These are phyloP conservation scores for Pelecanus crispus DNA, from an alignment of 2,113 vertebrate genomes.

Conservation along the genomic window DNA sequence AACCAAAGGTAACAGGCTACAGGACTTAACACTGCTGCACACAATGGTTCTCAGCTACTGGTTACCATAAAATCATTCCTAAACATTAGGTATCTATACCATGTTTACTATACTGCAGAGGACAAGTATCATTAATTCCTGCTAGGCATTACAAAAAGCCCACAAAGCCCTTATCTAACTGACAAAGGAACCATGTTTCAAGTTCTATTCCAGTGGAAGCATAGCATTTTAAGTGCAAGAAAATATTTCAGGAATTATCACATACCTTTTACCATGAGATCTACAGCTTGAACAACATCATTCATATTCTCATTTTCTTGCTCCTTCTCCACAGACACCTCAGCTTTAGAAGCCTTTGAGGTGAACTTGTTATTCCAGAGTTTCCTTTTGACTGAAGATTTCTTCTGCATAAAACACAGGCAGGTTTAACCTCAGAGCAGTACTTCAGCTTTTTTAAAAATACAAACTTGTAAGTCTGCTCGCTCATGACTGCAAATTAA, in stretches of 20 bases:
- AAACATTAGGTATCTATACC: not conserved
- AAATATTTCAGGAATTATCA: not conserved
- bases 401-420: slow-evolving; percentile 37
- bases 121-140: not conserved
- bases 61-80: not conserved
- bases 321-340: slow-evolving; percentile 66
- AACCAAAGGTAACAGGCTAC: not conserved
- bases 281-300: slow-evolving; percentile 72
- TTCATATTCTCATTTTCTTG: slow-evolving; percentile 70
- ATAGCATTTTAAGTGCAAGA: not conserved
- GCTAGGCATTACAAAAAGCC: not conserved
- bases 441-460: not conserved
- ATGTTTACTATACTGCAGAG: not conserved
- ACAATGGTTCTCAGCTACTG: not conserved
- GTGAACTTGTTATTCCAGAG: slow-evolving; percentile 73
- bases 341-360: slow-evolving; percentile 78
- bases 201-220: not conserved
- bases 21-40: not conserved
- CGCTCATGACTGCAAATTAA: not conserved
- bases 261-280: slow-evolving; percentile 88
- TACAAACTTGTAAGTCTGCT: not conserved
- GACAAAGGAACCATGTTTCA: not conserved
- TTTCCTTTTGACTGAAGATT: slow-evolving; percentile 81
- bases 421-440: not conserved
- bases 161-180: not conserved